Base-by-base conservation (phyloP, 2,888 invertebrate species). In the Bruchidius siliquastri region DNA sequence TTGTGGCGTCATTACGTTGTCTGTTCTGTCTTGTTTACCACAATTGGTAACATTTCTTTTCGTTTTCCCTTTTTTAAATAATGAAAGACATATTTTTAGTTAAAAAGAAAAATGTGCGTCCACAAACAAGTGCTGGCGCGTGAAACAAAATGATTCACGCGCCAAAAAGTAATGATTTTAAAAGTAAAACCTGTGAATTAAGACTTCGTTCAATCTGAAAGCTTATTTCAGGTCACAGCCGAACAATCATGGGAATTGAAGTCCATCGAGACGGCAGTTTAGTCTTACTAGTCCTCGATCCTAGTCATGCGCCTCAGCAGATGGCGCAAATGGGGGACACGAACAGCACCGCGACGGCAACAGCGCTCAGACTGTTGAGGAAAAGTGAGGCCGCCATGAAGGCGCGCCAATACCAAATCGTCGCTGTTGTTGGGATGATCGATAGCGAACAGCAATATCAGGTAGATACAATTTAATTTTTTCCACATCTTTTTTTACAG, bases 191-290 rank as follows among this genome's bases (percentile, higher is more conserved):
- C 2, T 26, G 8, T 4, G 26, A 26, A 26, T 4, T 26, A 8
- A 26, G 26, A 26, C 3, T 26, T 8, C 26, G 8, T 4, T 4
- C 26, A 26, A 4, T 26, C 2, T 26, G 8, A 26, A 26, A 26
- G 8, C 26, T 26, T 4, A 26, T 26, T 77, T 70, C 85, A 95
- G 95, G 96, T 80, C 96, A 97, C 84, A 96, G 96, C 78, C 89
- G 96, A 80, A 96, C 96, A 69, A 94, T 96, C 84, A 92, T 96
- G 87, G 96, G 96, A 0, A 92, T 95, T 71, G 96, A 96, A 85
- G 92, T 92, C 81, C 89, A 93, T 77, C 88, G 90, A 79, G 91
- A 92, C 81, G 91, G 91, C 74, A 87, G 88, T 69, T 86, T 91
- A 80, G 89, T 90, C 21, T 88, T 96, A 75, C 86, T 96, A 77